These are phyloP conservation scores for Ischnus inquisitorius DNA, from an alignment of 2,888 invertebrate species.

Conservation along the genomic window DNA sequence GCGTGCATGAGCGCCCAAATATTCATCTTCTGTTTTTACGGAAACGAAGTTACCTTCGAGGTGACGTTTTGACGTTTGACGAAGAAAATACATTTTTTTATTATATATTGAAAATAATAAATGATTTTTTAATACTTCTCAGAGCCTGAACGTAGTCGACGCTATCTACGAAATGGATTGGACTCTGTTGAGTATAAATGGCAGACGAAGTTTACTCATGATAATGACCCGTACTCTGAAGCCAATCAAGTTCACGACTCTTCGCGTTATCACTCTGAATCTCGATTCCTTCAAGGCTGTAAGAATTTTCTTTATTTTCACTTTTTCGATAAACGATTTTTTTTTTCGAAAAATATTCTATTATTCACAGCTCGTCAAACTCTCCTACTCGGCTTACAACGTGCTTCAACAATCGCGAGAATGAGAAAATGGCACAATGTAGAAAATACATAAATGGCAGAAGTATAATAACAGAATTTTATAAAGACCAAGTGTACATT, in stretches of 20 bases:
- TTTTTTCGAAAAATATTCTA: not conserved
- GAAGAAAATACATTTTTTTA: not conserved
- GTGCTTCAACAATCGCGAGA: conserved; percentile 65
- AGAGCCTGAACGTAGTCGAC: conserved; percentile 73
- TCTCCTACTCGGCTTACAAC: conserved; percentile 72
- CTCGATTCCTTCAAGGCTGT: not conserved
- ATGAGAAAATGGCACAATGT: conserved; percentile 15
- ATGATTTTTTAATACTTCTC: not conserved
- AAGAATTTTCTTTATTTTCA: not conserved
- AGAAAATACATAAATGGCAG: not conserved
- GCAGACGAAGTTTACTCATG: conserved; percentile 71
- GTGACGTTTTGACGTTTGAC: not conserved
- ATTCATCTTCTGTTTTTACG: conserved; percentile 55
- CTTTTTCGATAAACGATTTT: not conserved
- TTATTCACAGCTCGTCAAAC: conserved; percentile 69
- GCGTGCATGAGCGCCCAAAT: conserved; percentile 35
- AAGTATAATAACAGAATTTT: too few relatives aligned
- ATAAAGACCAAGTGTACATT: too few relatives aligned
- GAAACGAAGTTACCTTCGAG: conserved; percentile 24
- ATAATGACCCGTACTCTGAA: conserved; percentile 73
- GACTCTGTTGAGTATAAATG: conserved; percentile 67
- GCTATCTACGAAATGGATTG: conserved; percentile 76
- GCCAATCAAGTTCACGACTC: conserved; percentile 75
- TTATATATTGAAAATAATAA: not conserved
- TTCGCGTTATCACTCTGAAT: conserved; percentile 70